Base-by-base conservation (phyloP, 2,888 invertebrate genomes). In the Rotaria magnacalcarata region DNA sequence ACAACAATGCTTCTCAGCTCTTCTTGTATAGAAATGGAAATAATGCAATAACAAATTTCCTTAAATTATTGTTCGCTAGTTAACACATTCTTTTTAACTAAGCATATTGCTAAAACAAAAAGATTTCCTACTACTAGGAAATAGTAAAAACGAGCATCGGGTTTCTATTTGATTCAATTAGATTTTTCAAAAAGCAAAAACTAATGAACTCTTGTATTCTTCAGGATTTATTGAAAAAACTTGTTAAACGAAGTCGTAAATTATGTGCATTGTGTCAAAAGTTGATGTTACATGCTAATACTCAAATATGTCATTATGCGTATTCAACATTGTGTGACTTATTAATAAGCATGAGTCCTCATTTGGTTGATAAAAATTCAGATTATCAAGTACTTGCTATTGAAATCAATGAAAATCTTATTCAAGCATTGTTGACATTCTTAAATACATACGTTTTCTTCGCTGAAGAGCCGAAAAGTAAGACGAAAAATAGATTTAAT, bases 261-360 rank as follows among this genome's bases (percentile, higher is more conserved):
- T 85, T 85, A 24, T 86, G 85, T 60, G 56, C 75, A 56, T 27
- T 85, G 21, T 86, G 86, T 56, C 85, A 85, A 34, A 86, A 86
- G 47, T n/a, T 86, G 19, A 85, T 86, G 56, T 56, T 85, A 24
- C 85, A 86, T 34, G 85, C 85, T 27, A 85, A 86, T 58, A 75
- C 85, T 10, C 60, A 56, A 34, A 86, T 86, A 21, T 85, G 75
- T 21, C 75, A 85, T 94, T 91, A 95, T 94, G 96, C 97, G 0
- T 99, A 96, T 92, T 94, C 95, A 87, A 95, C 95, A n/a, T 94
- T 98, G 86, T 98, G 98, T 92, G 99, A 99, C 92, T 92, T 96
- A 88, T 92, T 98, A 89, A 94, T 99, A 27, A 93, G 96, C 89
- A 98, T 97, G 92, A 95, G 96, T 89, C 95, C 95, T 91, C 95